Evolutionary conservation across 2,888 invertebrate species (phyloP).

Genomic region (Atrina japonica): DNA sequence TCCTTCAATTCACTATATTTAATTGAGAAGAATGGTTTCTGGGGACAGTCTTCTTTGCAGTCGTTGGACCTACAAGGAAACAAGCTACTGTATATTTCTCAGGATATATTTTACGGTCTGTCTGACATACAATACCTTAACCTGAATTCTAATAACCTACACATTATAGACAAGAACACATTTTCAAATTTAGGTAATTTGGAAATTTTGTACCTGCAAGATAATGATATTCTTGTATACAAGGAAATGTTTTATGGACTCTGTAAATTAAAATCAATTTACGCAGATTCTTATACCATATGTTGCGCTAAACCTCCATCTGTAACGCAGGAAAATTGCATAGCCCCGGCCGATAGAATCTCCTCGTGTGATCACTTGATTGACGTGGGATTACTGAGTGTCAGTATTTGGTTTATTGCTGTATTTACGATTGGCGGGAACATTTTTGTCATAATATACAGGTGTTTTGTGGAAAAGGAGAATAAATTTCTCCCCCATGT

Average conservation of each 20-base stretch:
- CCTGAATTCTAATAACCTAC: too few relatives aligned
- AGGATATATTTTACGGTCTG: not conserved
- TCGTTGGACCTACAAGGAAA: slow-evolving; percentile 27
- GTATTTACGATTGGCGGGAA: too few relatives aligned
- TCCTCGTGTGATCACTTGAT: slow-evolving; percentile 65
- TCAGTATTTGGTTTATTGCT: too few relatives aligned
- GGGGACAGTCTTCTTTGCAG: slow-evolving; percentile 5
- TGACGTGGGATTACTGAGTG: slow-evolving; percentile 45
- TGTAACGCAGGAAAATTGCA: slow-evolving; percentile 42
- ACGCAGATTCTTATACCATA: slow-evolving; percentile 41
- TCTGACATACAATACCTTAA: too few relatives aligned
- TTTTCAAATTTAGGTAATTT: too few relatives aligned
- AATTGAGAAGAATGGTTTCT: slow-evolving; percentile 23
- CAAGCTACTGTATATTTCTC: slow-evolving; percentile 26
- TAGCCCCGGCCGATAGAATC: slow-evolving; percentile 53
- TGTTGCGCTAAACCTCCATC: slow-evolving; percentile 47
- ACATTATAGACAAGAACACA: too few relatives aligned
- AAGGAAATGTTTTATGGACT: slow-evolving; percentile 38
- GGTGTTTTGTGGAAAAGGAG: too few relatives aligned
- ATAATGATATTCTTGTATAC: too few relatives aligned
- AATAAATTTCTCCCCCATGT: too few relatives aligned
- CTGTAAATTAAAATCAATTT: slow-evolving; percentile 14
- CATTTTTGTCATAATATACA: too few relatives aligned
- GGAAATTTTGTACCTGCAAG: too few relatives aligned
- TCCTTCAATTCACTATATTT: slow-evolving; percentile 10